phyloP scores from a whole-genome alignment of 2,113 vertebrate species.

The Hypomesus transpacificus region DNA sequence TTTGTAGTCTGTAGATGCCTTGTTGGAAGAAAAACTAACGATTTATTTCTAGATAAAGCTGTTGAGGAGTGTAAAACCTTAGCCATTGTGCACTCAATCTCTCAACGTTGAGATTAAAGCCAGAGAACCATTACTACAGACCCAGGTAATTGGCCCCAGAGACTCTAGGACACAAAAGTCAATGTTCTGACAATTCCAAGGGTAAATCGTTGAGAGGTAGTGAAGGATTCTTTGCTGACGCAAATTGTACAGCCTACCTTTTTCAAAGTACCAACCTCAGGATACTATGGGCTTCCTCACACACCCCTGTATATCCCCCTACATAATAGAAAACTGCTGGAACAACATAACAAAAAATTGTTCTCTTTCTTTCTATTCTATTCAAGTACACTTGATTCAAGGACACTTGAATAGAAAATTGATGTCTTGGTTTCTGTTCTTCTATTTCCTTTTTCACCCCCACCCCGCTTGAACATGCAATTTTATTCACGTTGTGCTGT shows the following conservation, averaged over 20 bases:
- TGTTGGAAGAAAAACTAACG: constrained; percentile 35
- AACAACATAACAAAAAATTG: constrained; percentile 20
- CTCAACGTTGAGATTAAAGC: constrained; percentile 44
- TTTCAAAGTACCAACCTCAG: constrained; percentile 46
- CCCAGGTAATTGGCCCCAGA: constrained; percentile 58
- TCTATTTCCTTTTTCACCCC: not conserved
- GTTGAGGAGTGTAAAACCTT: constrained; percentile 33
- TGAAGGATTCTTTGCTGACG: constrained; percentile 60
- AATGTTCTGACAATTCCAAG: constrained; percentile 62
- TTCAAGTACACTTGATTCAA: constrained; percentile 9
- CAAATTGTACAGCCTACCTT: constrained; percentile 51
- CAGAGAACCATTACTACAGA: constrained; percentile 44
- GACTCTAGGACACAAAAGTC: constrained; percentile 61
- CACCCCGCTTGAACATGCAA: not conserved
- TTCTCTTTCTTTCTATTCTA: not conserved
- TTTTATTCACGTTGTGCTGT: constrained; percentile 6
- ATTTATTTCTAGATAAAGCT: constrained; percentile 38
- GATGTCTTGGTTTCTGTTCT: not conserved
- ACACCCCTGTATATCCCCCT: constrained; percentile 20
- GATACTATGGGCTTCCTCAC: constrained; percentile 49
- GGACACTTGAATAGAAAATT: constrained; percentile 23
- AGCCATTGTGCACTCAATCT: constrained; percentile 42
- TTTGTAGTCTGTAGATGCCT: not conserved
- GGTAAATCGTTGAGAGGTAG: constrained; percentile 46
- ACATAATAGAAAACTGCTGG: constrained; percentile 18